A percentile compares a stretch with the other conserved stretches of the same genome.
phyloP scores from a whole-genome alignment of 2,888 invertebrate species.

The Catocala sponsa region DNA sequence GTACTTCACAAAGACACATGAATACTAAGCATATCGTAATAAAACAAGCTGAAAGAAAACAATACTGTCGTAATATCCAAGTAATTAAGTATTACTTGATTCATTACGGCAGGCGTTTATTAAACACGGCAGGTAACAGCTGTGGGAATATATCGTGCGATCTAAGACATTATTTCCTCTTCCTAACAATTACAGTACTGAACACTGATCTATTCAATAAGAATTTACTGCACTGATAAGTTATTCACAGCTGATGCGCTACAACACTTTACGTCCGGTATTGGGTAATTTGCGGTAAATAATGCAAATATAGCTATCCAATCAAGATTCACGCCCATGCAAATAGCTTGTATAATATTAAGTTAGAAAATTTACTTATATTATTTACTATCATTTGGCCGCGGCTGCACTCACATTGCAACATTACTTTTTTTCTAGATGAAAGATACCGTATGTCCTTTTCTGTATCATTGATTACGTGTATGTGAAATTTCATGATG shows the following conservation, averaged over 20 bases:
- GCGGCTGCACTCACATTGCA: no score
- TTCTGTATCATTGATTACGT: no score
- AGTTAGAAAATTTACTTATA: no score
- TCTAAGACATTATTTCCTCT: constrained; percentile 31
- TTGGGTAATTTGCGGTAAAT: constrained; percentile 35
- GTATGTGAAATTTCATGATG: no score
- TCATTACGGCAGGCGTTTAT: background rate
- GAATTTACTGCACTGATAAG: constrained; percentile 7
- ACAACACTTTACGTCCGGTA: constrained; percentile 40
- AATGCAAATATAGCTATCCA: background rate
- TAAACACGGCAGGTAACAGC: background rate
- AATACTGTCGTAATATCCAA: background rate
- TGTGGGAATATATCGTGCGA: constrained; percentile 14
- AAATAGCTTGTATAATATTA: no score
- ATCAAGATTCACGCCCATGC: background rate
- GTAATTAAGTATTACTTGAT: background rate
- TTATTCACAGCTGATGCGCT: constrained; percentile 28
- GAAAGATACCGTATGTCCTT: no score
- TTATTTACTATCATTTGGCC: no score
- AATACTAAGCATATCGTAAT: no score
- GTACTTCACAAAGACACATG: no score
- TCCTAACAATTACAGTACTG: constrained; percentile 17
- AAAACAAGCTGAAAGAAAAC: no score
- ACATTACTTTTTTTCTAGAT: no score
- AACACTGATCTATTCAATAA: constrained; percentile 19